These are phyloP conservation scores for Rhizoglyphus robini DNA, from an alignment of 1,140 invertebrate species.

Conservation along the genomic window DNA sequence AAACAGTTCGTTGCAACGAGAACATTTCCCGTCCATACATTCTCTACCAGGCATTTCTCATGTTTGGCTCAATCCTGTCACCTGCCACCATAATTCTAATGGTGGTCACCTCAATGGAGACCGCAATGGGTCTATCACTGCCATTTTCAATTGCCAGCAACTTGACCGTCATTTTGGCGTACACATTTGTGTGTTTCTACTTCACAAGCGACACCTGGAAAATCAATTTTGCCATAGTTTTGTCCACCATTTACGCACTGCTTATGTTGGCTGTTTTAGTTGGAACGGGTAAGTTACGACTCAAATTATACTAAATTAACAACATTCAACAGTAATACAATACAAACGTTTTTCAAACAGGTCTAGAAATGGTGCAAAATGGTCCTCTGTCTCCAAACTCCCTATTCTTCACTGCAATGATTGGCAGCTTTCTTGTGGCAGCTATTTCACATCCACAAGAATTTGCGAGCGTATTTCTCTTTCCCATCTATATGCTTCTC, in stretches of 20 bases:
- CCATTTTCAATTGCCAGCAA: constrained; percentile 33
- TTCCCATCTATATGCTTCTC: constrained; percentile 83
- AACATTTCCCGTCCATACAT: constrained; percentile 46
- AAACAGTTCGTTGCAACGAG: constrained; percentile 41
- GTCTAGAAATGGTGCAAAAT: constrained; percentile 82
- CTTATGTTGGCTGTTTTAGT: constrained; percentile 6
- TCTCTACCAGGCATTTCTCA: constrained; percentile 38
- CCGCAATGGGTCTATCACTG: constrained; percentile 44
- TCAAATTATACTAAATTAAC: background rate
- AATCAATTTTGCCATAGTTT: constrained; percentile 49
- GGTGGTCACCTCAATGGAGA: constrained; percentile 44
- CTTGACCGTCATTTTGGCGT: constrained; percentile 36
- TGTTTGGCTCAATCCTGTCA: constrained; percentile 44
- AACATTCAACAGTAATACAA: background rate
- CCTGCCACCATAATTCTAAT: constrained; percentile 50
- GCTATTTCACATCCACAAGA: constrained; percentile 95
- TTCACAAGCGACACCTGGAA: constrained; percentile 43
- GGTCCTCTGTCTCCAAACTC: constrained; percentile 85
- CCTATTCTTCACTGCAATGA: constrained; percentile 88
- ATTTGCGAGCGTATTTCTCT: constrained; percentile 90
- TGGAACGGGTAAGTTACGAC: background rate
- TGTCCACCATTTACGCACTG: constrained; percentile 2
- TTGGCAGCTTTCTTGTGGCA: constrained; percentile 87
- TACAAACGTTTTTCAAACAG: constrained; percentile 38
- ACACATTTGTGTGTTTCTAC: constrained; percentile 37